Conservation (phyloP, 2,113 vertebrate species). For the Sapajus apella region DNA sequence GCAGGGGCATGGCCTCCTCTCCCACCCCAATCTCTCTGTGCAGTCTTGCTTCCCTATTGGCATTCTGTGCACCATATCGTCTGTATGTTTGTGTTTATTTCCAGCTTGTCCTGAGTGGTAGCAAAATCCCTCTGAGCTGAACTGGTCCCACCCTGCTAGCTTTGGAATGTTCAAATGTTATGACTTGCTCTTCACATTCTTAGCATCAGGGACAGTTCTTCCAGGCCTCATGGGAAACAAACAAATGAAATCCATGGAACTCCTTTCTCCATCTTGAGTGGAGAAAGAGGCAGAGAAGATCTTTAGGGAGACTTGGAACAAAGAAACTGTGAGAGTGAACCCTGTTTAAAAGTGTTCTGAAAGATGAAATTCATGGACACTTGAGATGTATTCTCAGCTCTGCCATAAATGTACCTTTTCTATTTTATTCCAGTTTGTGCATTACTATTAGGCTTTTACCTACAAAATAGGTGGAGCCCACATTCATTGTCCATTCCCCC, state of each 20-base stretch:
- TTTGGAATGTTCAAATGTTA: slow-evolving; percentile 53
- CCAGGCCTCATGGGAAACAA: slow-evolving; percentile 31
- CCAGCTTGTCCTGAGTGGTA: slow-evolving; percentile 23
- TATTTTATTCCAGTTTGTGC: neutral
- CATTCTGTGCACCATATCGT: neutral
- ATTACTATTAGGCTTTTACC: neutral
- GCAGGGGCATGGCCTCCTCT: neutral
- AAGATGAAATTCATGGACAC: neutral
- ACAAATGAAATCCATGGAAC: neutral
- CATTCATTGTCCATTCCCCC: neutral
- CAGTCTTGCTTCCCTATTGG: neutral
- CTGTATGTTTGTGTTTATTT: slow-evolving; percentile 53
- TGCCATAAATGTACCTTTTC: neutral
- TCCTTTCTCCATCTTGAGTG: slow-evolving; percentile 20
- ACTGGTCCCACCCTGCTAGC: slow-evolving; percentile 33
- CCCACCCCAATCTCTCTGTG: neutral
- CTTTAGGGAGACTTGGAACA: slow-evolving; percentile 21
- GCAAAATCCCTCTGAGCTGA: slow-evolving; percentile 58
- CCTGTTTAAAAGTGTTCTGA: slow-evolving; percentile 13
- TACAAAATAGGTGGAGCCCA: neutral
- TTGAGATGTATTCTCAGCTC: neutral
- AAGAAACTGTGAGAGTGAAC: neutral
- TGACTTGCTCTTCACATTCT: slow-evolving; percentile 67
- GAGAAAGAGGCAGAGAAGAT: slow-evolving; percentile 16
- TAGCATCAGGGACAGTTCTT: neutral